Evolutionary conservation across 2,888 invertebrate genomes (phyloP), one percentile per base, ranked within the genome.

Genomic region (Nymphalis urticae): DNA sequence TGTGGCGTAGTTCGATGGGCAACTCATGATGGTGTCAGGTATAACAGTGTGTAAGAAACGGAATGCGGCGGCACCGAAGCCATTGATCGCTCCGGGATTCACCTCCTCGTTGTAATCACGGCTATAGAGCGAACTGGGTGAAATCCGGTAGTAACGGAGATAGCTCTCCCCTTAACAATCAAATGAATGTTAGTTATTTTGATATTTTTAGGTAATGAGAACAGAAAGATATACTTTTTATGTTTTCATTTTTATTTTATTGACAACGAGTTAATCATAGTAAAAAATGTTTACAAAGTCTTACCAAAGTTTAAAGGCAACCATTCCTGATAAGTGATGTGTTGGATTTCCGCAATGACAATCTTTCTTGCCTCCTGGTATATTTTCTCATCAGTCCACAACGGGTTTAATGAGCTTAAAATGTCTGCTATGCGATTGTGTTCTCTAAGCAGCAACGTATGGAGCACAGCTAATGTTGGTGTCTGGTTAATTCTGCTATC

Each of bases 41-140:
- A 96, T 94, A 61, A 94, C 85, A 1, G 95, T 93, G 85, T 96
- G 96, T 80, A 96, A 94, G 80, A 94, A 95, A 80, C 96, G 90
- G 84, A 95, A 95, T 32, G 96, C 96, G 1, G 94, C 95, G 0
- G 94, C 94, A 0, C 95, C 94, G 79, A 96, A 95, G 54, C 94
- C 94, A 79, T 96, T 96, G 70, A 96, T 90, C 50, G 94, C 85
- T 1, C 94, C 94, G 0, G 95, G 94, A 80, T 95, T 94, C 0
- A 95, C 94, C 1, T 90, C 88, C 21, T 93, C 90, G 76, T 93
- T 90, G 85, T 96, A 96, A 84, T 96, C 96, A 70, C 94, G 93
- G 42, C 95, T 94, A 85, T 93, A 95, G 42, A 91, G 88, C 0
- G 93, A 85, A 0, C 93, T 93, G 0, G 95, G 95, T 0, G 95